Evolutionary conservation across 2,113 vertebrate genomes (phyloP).

Genomic region (Passer domesticus): DNA sequence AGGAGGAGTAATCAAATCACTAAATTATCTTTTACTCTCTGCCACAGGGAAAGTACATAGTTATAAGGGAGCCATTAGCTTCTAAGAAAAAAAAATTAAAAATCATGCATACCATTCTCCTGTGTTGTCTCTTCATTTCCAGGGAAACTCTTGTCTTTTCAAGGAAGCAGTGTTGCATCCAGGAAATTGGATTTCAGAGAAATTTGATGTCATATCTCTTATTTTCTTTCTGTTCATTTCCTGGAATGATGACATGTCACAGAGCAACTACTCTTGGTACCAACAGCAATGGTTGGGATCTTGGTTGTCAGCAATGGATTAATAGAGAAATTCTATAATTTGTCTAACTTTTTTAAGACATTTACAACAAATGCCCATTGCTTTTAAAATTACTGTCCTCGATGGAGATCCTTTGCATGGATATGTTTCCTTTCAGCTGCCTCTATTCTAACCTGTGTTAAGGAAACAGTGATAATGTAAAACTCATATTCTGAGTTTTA

Average conservation of each 20-base stretch:
- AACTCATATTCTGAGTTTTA: not conserved
- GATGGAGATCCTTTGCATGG: not conserved
- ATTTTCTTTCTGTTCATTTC: not conserved
- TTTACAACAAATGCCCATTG: not conserved
- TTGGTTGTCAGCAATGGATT: not conserved
- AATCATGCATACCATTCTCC: not conserved
- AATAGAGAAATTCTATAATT: not conserved
- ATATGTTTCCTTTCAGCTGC: not conserved
- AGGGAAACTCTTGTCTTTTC: not conserved
- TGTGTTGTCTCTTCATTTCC: not conserved
- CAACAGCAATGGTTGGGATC: not conserved
- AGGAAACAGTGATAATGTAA: not conserved
- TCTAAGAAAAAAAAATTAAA: not conserved
- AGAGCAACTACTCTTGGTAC: not conserved
- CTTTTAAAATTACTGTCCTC: not conserved
- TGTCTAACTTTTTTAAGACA: not conserved
- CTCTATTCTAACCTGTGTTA: not conserved
- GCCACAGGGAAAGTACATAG: not conserved
- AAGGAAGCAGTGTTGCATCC: not conserved
- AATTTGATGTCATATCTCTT: not conserved
- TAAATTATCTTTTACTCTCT: not conserved
- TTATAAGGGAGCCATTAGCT: not conserved
- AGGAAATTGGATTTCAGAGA: not conserved
- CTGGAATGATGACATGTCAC: not conserved
- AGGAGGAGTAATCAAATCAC: not conserved